Evolutionary conservation across 2,888 invertebrate species (phyloP).

Genomic region (Hydrotaea cyrtoneurina): DNA sequence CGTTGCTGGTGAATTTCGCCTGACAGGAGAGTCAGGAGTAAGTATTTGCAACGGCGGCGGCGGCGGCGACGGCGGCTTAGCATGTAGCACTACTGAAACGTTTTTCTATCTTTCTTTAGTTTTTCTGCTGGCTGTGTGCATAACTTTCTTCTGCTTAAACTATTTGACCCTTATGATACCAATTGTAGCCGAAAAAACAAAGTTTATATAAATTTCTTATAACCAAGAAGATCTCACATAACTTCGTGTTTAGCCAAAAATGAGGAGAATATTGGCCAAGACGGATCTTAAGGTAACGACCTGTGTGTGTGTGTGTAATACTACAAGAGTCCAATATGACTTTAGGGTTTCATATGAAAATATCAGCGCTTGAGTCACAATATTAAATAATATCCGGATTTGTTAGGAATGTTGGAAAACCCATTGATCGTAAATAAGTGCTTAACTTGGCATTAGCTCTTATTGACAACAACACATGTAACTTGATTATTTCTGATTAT

Average conservation of each 20-base stretch:
- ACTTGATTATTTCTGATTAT: too few relatives aligned
- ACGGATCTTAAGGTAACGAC: not conserved
- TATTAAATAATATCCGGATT: too few relatives aligned
- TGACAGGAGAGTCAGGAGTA: not conserved
- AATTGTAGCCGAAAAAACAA: conserved; percentile 47
- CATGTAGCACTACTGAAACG: not conserved
- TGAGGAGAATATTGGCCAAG: conserved; percentile 5
- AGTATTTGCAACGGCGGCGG: too few relatives aligned
- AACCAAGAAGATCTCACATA: conserved; percentile 40
- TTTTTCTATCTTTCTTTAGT: not conserved
- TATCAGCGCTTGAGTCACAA: not conserved
- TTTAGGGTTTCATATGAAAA: conserved; percentile 7
- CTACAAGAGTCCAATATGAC: not conserved
- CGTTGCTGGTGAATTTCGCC: not conserved
- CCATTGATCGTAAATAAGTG: too few relatives aligned
- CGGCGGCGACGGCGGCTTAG: not conserved
- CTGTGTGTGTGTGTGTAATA: not conserved
- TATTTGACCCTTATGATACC: conserved; percentile 65
- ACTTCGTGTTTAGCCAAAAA: conserved; percentile 32
- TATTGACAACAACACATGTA: too few relatives aligned
- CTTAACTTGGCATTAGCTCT: too few relatives aligned
- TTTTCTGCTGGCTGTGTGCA: conserved; percentile 44
- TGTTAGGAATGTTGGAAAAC: too few relatives aligned
- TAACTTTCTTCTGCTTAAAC: conserved; percentile 68
- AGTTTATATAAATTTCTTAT: conserved; percentile 3